Evolutionary conservation across 2,113 vertebrate species (phyloP).

Genomic region (Neopipo cinnamomea): DNA sequence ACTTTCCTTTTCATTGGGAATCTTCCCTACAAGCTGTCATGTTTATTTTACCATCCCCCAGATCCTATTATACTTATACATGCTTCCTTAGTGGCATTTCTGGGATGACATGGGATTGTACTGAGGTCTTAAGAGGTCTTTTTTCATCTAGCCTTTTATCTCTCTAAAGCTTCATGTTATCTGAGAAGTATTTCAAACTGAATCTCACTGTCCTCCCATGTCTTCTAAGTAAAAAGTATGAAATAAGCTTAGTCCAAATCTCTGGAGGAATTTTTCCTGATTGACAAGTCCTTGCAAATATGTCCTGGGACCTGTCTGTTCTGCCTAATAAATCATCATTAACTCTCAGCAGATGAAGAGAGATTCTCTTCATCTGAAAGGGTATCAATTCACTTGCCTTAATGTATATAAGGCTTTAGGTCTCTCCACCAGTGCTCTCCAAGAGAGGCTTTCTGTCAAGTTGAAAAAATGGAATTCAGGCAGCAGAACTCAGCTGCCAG

Average conservation of each 20-base stretch:
- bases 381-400: constrained; percentile 47
- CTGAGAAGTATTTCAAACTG: background rate
- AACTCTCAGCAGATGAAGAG: constrained; percentile 44
- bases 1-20: background rate
- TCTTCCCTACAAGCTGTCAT: background rate
- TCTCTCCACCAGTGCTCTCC: background rate
- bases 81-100: background rate
- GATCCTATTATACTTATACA: background rate
- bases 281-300: constrained; percentile 38
- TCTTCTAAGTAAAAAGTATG: constrained; percentile 29
- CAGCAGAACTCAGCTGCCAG: constrained; percentile 30
- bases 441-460: constrained; percentile 49
- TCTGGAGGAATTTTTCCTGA: constrained; percentile 26
- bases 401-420: constrained; percentile 37
- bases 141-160: constrained; percentile 20
- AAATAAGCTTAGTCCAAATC: constrained; percentile 15
- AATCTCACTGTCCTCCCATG: background rate
- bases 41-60: background rate
- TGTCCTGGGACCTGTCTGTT: constrained; percentile 27
- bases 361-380: constrained; percentile 26
- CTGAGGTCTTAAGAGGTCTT: background rate
- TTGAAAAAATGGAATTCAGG: constrained; percentile 17
- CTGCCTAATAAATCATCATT: constrained; percentile 62
- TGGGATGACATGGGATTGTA: constrained; percentile 23
- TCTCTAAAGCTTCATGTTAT: constrained; percentile 7